Percentiles rank a stretch among this genome's conserved stretches.
These are phyloP conservation scores for Artibeus jamaicensis DNA, from an alignment of 2,797 vertebrate species.

Conservation along the genomic window DNA sequence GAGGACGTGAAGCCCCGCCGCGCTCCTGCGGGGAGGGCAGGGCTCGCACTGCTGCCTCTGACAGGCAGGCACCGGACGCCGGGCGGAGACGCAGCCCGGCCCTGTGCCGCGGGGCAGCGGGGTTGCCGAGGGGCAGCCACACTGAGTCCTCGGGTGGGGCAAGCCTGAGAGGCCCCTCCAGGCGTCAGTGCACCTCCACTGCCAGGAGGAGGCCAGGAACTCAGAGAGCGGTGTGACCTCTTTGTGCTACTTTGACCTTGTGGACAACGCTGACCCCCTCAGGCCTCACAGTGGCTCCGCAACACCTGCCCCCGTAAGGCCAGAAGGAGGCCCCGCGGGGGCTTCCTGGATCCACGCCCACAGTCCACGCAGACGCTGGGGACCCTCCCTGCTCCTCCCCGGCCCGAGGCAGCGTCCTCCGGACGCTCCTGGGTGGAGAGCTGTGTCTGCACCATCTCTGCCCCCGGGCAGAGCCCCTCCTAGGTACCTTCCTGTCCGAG, in stretches of 20 bases:
- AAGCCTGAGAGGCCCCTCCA: accelerated
- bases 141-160: accelerated
- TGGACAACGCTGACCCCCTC: not conserved
- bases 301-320: too few species aligned
- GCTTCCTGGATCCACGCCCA: too few species aligned
- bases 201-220: not conserved
- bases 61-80: not conserved
- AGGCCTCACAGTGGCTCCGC: not conserved
- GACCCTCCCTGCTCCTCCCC: too few species aligned
- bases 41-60: not conserved
- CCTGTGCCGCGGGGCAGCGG: accelerated
- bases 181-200: not conserved
- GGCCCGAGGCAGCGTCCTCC: too few species aligned
- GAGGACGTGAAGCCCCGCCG: accelerated
- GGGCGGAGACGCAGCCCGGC: not conserved
- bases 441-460: accelerated
- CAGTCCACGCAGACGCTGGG: too few species aligned
- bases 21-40: accelerated
- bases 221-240: not conserved
- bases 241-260: not conserved
- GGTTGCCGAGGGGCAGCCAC: too few species aligned
- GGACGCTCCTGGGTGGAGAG: not conserved
- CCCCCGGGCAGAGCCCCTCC: not conserved
- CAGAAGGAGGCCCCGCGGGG: not conserved
- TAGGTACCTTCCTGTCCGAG: constrained; percentile 80